Evolutionary conservation across 2,888 invertebrate species (phyloP).

Genomic region (Agonopterix alstromeriana): DNA sequence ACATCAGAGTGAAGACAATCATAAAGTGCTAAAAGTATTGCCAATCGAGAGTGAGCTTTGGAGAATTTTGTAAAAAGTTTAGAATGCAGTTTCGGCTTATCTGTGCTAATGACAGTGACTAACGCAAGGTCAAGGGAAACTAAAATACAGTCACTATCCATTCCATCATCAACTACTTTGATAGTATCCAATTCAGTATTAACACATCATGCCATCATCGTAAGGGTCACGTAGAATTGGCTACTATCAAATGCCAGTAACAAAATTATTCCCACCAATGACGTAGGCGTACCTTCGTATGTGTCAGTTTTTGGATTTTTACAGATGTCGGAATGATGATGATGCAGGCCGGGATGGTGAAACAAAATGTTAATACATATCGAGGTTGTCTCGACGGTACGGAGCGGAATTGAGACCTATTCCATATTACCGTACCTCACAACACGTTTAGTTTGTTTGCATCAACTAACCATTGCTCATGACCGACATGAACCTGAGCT

Average conservation of each 20-base stretch:
- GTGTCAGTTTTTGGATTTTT: constrained; percentile 82
- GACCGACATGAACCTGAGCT: constrained; percentile 50
- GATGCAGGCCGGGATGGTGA: constrained; percentile 98
- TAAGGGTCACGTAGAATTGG: constrained; percentile 23
- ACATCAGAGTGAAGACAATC: constrained; percentile 50
- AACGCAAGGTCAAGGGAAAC: constrained; percentile 45
- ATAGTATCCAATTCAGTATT: constrained; percentile 42
- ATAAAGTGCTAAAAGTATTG: constrained; percentile 47
- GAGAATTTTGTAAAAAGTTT: constrained; percentile 54
- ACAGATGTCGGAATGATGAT: constrained; percentile 98
- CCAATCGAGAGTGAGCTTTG: constrained; percentile 59
- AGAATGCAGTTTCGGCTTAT: constrained; percentile 66
- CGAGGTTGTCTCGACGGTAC: constrained; percentile 89
- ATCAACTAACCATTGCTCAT: constrained; percentile 72
- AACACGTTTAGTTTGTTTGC: constrained; percentile 69
- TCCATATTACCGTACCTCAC: constrained; percentile 64
- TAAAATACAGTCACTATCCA: constrained; percentile 53
- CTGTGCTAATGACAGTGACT: constrained; percentile 68
- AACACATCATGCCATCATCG: constrained; percentile 11
- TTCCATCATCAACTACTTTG: constrained; percentile 51
- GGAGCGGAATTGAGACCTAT: constrained; percentile 68
- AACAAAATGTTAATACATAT: constrained; percentile 89
- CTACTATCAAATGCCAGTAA: constrained; percentile 37
- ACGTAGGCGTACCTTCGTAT: constrained; percentile 55
- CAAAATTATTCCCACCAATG: constrained; percentile 26